Conservation (phyloP, 2,113 vertebrate species). For the Cyanistes caeruleus region DNA sequence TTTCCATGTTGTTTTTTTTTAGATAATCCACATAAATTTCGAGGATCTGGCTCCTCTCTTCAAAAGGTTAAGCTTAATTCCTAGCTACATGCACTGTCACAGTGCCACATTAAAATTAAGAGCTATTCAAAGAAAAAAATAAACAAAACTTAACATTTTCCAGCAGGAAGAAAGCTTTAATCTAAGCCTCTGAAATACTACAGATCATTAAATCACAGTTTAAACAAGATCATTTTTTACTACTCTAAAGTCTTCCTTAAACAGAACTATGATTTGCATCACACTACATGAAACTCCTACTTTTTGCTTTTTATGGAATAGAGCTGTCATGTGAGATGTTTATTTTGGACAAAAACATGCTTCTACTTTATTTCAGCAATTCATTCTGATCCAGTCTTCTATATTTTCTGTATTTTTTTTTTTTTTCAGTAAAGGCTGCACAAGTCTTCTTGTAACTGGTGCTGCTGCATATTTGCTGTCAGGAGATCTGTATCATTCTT, state of each 20-base stretch:
- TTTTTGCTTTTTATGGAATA: slow-evolving; percentile 5
- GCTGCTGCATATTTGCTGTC: neutral
- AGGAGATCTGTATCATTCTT: neutral
- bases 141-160: neutral
- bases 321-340: neutral
- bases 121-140: neutral
- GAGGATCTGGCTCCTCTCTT: neutral
- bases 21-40: neutral
- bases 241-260: neutral
- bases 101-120: neutral
- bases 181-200: neutral
- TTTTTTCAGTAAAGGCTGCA: neutral
- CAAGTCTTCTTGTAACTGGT: neutral
- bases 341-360: neutral
- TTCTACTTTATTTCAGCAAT: neutral
- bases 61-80: neutral
- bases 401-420: neutral
- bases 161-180: neutral
- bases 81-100: neutral
- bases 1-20: neutral
- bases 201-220: neutral
- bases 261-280: neutral
- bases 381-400: neutral
- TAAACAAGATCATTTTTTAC: neutral
- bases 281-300: neutral